Evolutionary conservation across 37 sponge, comb jelly and placozoan species (phyloP).

Genomic region (Spongia lamella): DNA sequence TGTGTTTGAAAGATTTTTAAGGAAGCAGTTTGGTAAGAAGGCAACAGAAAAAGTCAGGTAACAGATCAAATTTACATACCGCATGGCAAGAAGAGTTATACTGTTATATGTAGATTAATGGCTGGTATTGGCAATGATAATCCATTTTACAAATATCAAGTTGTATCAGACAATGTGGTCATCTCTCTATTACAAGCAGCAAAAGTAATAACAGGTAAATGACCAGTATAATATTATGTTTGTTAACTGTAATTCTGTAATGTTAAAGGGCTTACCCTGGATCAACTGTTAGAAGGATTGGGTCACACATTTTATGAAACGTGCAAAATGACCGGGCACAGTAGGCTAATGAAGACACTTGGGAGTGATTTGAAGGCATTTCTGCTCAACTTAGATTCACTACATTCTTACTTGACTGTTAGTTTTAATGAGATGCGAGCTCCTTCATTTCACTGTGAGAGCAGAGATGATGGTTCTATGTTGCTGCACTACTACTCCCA

Average conservation of each 20-base stretch:
- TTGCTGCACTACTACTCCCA: slow-evolving; percentile 69
- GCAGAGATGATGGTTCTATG: slow-evolving; percentile 12
- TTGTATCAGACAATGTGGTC: slow-evolving; percentile 49
- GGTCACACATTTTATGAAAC: slow-evolving; percentile 66
- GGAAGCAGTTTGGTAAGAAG: slow-evolving; percentile 30
- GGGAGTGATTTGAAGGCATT: slow-evolving; percentile 66
- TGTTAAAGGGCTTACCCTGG: slow-evolving; percentile 36
- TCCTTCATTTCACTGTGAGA: slow-evolving; percentile 73
- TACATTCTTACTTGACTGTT: slow-evolving; percentile 75
- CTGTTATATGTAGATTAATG: slow-evolving; percentile 12
- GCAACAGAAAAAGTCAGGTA: slow-evolving; percentile 44
- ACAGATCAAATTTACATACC: not conserved
- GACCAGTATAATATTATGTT: not conserved
- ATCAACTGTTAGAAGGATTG: slow-evolving; percentile 53
- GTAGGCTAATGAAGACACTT: slow-evolving; percentile 48
- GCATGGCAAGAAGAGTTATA: not conserved
- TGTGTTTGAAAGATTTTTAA: slow-evolving; percentile 28
- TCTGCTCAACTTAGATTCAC: slow-evolving; percentile 69
- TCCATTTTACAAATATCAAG: slow-evolving; percentile 27
- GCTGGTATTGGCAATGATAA: slow-evolving; percentile 19
- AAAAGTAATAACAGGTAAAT: slow-evolving; percentile 38
- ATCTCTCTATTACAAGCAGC: slow-evolving; percentile 14
- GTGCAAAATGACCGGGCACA: slow-evolving; percentile 66
- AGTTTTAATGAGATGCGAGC: slow-evolving; percentile 72
- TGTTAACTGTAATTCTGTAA: not conserved